Evolutionary conservation across 30 jellyfish, hydroid and myxozoan genomes (phyloP), one percentile per base, ranked within the genome.

Genomic region (Calvadosia cruxmelitensis): DNA sequence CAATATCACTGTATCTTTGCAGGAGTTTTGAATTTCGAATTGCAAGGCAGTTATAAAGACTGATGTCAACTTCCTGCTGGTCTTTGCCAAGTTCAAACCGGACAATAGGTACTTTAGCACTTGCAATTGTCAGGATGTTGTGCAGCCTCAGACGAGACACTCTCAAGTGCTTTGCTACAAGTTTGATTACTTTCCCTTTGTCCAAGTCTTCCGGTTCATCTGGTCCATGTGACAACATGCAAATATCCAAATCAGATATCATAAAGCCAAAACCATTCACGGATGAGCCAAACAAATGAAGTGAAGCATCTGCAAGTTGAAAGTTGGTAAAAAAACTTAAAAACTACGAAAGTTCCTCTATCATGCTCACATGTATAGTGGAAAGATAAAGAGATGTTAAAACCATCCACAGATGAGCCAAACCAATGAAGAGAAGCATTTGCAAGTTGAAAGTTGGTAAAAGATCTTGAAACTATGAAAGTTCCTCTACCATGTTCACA

Each of bases 81-180:
- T 36, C 53, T 5, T 36, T 33, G 16, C 33, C 34, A 50, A 79
- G 50, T 1, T 49, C 2, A 72, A 86, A 86, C 52, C 78, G 78
- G 27, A 79, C 86, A 36, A 86, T 86, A 2, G 96, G 96, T 12
- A 81, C 94, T 66, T 86, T 86, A 49, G 96, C 93, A 27, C 90
- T 67, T 30, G 42, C 61, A 51, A 86, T 86, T 29, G 78, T 70
- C 16, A 13, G 30, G 50, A 86, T 77, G 0, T 79, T 65, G 3
- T 49, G 29, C 20, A 61, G 70, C 28, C 52, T 42, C 15, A 5
- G 64, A 0, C 66, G 33, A 35, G 69, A 62, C 2, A 53, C 34
- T 16, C 72, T 68, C 29, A 86, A 75, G 0, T 29, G 57, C 31
- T 27, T 79, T 32, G 63, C 77, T 15, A 84, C 78, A 15, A 49